These are phyloP conservation scores for Mobula birostris DNA, from an alignment of 2,113 vertebrate species.

Conservation along the genomic window DNA sequence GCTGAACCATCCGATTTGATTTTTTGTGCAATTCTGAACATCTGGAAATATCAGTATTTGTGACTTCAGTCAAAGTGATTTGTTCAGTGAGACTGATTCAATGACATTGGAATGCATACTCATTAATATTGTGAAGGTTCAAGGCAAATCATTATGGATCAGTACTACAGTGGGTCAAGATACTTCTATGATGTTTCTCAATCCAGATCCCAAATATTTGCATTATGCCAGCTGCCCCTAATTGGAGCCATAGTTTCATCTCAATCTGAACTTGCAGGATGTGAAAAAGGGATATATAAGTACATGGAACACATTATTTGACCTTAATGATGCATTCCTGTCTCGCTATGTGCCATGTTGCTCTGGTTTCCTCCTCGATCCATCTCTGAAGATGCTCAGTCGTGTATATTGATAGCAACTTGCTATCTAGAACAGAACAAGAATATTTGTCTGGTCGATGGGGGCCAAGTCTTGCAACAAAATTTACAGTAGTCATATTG, in stretches of 20 bases:
- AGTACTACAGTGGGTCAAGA: background rate
- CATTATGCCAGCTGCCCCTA: background rate
- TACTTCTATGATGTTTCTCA: background rate
- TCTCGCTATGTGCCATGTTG: background rate
- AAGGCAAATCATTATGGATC: background rate
- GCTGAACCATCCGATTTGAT: background rate
- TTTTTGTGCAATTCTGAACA: background rate
- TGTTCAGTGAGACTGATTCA: background rate
- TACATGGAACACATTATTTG: background rate
- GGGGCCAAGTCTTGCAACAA: background rate
- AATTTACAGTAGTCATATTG: background rate
- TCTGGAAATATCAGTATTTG: background rate
- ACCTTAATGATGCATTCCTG: background rate
- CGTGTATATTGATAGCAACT: background rate
- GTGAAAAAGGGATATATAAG: background rate
- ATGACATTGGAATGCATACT: too few species aligned
- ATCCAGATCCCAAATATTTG: background rate
- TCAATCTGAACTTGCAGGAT: background rate
- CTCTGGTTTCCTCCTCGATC: background rate
- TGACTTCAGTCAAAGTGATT: background rate
- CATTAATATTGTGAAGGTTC: background rate
- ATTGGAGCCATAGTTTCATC: background rate
- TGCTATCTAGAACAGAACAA: background rate
- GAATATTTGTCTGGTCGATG: background rate
- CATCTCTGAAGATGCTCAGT: background rate